Evolutionary conservation across 2,113 vertebrate species (phyloP), one percentile per base, ranked within the genome.

Genomic region (Marcusenius ussheri): DNA sequence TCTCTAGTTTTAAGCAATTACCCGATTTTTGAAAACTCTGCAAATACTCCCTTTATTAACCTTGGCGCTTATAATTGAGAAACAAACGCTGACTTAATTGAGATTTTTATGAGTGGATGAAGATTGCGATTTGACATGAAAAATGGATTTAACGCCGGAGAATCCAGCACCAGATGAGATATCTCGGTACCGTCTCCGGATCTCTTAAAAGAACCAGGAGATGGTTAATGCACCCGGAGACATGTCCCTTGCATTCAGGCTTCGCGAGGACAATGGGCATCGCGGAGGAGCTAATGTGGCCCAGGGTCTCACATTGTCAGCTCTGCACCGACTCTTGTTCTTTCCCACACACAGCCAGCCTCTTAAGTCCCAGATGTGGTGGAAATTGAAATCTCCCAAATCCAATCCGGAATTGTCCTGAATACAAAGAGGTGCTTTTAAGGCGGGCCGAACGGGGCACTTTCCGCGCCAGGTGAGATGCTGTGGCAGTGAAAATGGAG

Each of bases 21-120:
- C 47, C n/a, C 85, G 5, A 87, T 42, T 88, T 66, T 35, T 24
- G 49, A n/a, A 24, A 85, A 42, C 17, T 88, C 90, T 88, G 93
- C 93, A 93, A 94, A 94, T 91, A 94, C 45, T 27, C 9, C 19
- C 92, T 94, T 94, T 93, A 94, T 95, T 94, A 89, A 88, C 74
- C 90, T 88, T 8, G 84, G 0, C 85, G 45, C 58, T 85, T 87
- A 93, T 42, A 94, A 94, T 90, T 88, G 3, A 90, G 94, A 92
- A 91, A 66, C 62, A 91, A 91, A 19, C 91, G 93, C 94, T 94
- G 92, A 93, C 94, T 93, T 92, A 90, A 91, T 91, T 92, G 93
- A 87, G 90, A 92, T 90, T 94, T 56, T 94, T 87, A n/a, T 92
- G 91, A 90, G 93, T 91, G 91, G 91, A 62, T 83, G 91, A 74